Evolutionary conservation across 1,140 invertebrate genomes (phyloP), one percentile per base, ranked within the genome.

Genomic region (Drosophila watanabei): DNA sequence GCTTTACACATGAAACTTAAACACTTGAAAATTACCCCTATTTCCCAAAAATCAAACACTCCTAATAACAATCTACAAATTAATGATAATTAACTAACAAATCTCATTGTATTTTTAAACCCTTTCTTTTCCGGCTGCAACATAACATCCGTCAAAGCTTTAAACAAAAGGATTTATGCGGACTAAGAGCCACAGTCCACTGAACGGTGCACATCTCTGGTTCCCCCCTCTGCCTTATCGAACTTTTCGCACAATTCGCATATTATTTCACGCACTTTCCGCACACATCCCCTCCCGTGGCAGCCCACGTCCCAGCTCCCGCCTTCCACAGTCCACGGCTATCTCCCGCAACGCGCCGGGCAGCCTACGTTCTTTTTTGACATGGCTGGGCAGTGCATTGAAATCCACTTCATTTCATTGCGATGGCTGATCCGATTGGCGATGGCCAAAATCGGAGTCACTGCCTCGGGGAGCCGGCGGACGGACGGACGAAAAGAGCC

Each of bases 361-460:
- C 24, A 69, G 35, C 41, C 58, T 39, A 39, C 30, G 52, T 66
- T 41, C 73, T n/a, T 56, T 57, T 41, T 49, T 84, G 86, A 65
- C 69, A 78, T 71, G 49, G 85, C 70, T 71, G 61, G 62, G 56
- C 45, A 88, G 85, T 88, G 85, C 85, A 88, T 88, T 89, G 85
- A 88, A 88, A 88, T 89, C 85, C 85, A 88, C 85, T 88, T 88
- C 81, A 89, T 84, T 88, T 83, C 75, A 68, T 57, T 57, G 75
- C 75, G 64, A 79, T 79, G 75, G 75, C 51, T 49, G 68, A 75
- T 76, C 66, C 54, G 62, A 71, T 81, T 69, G 73, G 79, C 66
- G 64, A 69, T 57, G 79, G 61, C 63, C 59, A 57, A 79, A 79
- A 65, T 62, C 79, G 58, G 56, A 75, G 68, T 51, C 66, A 73